Evolutionary conservation across 2,888 invertebrate species (phyloP).

Genomic region (Empis stercorea): DNA sequence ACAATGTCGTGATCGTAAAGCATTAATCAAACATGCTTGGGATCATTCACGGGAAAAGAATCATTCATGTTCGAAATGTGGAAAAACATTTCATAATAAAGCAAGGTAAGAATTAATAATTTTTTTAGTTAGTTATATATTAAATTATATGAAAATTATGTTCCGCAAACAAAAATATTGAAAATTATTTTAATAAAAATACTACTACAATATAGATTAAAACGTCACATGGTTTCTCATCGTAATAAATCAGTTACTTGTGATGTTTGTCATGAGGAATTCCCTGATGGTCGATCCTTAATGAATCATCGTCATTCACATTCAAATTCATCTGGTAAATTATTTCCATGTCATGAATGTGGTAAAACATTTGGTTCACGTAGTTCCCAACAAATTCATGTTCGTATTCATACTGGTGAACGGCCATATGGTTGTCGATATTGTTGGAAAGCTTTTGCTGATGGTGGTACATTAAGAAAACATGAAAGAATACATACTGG

Average conservation of each 20-base stretch:
- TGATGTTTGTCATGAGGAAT: constrained; percentile 56
- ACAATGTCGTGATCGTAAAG: constrained; percentile 52
- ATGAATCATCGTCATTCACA: constrained; percentile 59
- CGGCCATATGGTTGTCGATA: constrained; percentile 73
- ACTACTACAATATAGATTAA: too few relatives aligned
- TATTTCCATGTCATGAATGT: constrained; percentile 71
- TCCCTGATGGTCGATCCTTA: constrained; percentile 53
- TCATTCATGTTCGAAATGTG: constrained; percentile 52
- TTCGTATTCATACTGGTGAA: constrained; percentile 72
- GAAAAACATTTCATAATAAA: constrained; percentile 58
- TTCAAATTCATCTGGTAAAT: constrained; percentile 39
- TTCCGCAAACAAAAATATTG: too few relatives aligned
- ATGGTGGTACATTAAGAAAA: constrained; percentile 72
- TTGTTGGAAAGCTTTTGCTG: constrained; percentile 82
- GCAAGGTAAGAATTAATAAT: constrained; percentile 35
- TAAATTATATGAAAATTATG: too few relatives aligned
- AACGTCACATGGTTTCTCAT: constrained; percentile 58
- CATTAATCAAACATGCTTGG: constrained; percentile 54
- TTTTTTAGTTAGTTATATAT: too few relatives aligned
- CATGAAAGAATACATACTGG: constrained; percentile 79
- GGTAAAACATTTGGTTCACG: constrained; percentile 78
- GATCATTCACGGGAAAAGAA: constrained; percentile 52
- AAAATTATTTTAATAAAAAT: too few relatives aligned
- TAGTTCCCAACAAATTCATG: constrained; percentile 75
- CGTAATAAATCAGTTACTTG: constrained; percentile 56